Conservation (phyloP, 2,888 invertebrate genomes). For the Philhelius pedissequus region DNA sequence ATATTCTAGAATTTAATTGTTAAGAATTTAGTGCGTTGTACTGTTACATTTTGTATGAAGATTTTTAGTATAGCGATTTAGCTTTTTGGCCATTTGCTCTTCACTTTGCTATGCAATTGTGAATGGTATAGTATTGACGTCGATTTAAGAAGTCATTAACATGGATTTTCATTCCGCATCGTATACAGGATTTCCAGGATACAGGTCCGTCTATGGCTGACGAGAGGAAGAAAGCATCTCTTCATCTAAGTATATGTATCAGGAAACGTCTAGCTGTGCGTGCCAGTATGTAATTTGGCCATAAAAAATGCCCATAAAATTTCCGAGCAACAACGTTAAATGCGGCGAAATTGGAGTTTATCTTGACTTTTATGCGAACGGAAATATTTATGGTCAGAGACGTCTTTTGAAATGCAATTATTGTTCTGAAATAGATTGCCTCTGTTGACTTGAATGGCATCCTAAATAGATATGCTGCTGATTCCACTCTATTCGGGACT, state of each 20-base stretch:
- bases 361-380: constrained; percentile 60
- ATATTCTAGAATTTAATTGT: constrained; percentile 46
- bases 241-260: no score
- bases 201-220: background rate
- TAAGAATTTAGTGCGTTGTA: constrained; percentile 47
- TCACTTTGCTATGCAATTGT: background rate
- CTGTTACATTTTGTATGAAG: background rate
- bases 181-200: background rate
- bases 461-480: background rate
- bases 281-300: background rate
- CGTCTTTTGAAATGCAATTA: constrained; percentile 62
- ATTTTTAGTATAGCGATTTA: background rate
- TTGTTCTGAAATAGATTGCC: constrained; percentile 47
- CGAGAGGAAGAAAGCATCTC: background rate
- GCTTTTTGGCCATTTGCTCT: constrained; percentile 9
- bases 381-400: constrained; percentile 46
- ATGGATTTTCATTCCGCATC: constrained; percentile 55
- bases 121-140: constrained; percentile 39
- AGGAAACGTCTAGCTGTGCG: constrained; percentile 10
- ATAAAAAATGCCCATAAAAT: no score
- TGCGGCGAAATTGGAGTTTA: constrained; percentile 59
- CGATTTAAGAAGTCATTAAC: constrained; percentile 62
- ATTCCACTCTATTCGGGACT: constrained; percentile 3
- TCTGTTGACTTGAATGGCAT: constrained; percentile 37
- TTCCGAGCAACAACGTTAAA: constrained; percentile 55